Conservation (phyloP, 2,888 invertebrate species). For the Steinernema scapterisci region DNA sequence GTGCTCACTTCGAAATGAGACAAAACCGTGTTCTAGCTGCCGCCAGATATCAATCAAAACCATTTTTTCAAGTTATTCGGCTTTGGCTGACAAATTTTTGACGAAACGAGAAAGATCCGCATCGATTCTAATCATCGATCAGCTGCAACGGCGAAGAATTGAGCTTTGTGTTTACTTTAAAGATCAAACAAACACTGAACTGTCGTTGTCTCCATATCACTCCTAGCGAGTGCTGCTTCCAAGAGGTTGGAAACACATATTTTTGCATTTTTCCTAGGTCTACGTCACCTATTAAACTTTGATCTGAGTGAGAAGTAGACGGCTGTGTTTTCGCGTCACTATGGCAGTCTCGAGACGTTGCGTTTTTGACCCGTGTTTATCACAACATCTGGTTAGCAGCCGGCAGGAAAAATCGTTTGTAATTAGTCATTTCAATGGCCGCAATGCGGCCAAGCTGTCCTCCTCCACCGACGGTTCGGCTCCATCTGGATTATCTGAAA, state of each 20-base stretch:
- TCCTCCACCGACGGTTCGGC: too few species aligned
- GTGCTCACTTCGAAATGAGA: too few species aligned
- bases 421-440: conserved; percentile 21
- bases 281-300: too few species aligned
- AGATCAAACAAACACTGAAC: not conserved
- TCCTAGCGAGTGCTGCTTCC: too few species aligned
- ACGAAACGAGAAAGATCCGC: not conserved
- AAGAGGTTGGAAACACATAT: too few species aligned
- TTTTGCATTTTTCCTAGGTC: too few species aligned
- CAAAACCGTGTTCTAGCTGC: too few species aligned
- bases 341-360: not conserved
- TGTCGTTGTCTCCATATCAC: not conserved
- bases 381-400: conserved; percentile 24
- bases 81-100: too few species aligned
- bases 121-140: not conserved
- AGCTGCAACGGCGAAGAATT: not conserved
- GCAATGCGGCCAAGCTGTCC: not conserved
- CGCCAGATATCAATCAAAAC: too few species aligned
- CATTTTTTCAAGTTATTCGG: too few species aligned
- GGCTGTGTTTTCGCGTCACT: not conserved
- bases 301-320: too few species aligned
- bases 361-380: conserved; percentile 19
- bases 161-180: not conserved
- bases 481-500: too few species aligned
- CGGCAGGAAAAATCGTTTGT: not conserved